Conservation (phyloP, 2,888 invertebrate species). For the Ctena decussata region DNA sequence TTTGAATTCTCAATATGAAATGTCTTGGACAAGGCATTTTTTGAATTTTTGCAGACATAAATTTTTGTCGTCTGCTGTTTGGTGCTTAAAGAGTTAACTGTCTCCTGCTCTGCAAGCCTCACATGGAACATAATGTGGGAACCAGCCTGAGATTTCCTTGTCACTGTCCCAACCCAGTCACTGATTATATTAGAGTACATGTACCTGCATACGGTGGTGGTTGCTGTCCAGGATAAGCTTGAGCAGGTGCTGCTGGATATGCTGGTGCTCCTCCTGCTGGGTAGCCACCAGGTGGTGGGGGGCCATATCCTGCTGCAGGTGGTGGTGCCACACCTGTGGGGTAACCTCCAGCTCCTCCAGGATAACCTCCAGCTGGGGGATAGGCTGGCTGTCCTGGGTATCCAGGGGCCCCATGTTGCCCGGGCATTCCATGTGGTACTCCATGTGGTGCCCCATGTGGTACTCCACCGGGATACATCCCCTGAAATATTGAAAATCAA, state of each 20-base stretch:
- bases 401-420: constrained; percentile 27
- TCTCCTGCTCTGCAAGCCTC: too few species aligned
- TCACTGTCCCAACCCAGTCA: too few species aligned
- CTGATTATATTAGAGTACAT: too few species aligned
- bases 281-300: constrained; percentile 1
- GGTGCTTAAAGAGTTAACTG: too few species aligned
- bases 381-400: constrained; percentile 49
- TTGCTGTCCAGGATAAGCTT: neutral
- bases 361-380: constrained; percentile 41
- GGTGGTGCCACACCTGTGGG: constrained; percentile 52
- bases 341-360: constrained; percentile 24
- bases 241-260: neutral
- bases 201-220: too few species aligned
- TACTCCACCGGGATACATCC: constrained; percentile 53
- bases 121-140: too few species aligned
- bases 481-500: constrained; percentile 40
- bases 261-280: neutral
- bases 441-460: constrained; percentile 38
- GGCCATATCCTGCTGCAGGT: constrained; percentile 33
- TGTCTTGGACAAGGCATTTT: too few species aligned
- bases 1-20: too few species aligned
- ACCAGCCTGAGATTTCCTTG: too few species aligned
- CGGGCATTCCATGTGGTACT: constrained; percentile 39
- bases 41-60: too few species aligned
- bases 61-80: too few species aligned